Conservation (phyloP, 2,888 invertebrate species). For the Auanema freiburgensis region DNA sequence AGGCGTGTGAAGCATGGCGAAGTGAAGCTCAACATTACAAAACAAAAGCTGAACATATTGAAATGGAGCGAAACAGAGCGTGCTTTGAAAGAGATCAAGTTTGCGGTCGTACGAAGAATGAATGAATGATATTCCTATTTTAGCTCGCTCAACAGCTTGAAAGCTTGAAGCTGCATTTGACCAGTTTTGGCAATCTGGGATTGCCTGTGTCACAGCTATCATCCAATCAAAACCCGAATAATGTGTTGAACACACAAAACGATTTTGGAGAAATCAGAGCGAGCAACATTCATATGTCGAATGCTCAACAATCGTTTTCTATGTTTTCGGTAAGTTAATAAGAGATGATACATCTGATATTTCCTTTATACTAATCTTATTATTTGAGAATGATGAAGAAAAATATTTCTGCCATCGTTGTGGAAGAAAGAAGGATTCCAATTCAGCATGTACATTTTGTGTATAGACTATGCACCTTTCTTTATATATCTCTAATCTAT, state of each 20-base stretch:
- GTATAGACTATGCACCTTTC: too few relatives aligned
- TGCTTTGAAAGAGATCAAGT: slow-evolving; percentile 34
- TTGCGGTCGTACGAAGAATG: neutral
- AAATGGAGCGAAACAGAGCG: slow-evolving; percentile 33
- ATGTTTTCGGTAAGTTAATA: slow-evolving; percentile 32
- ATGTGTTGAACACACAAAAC: slow-evolving; percentile 10
- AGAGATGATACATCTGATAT: too few relatives aligned
- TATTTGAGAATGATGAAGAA: too few relatives aligned
- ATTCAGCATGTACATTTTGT: too few relatives aligned
- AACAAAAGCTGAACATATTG: slow-evolving; percentile 30
- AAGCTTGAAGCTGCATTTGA: slow-evolving; percentile 21
- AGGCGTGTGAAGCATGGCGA: slow-evolving; percentile 25
- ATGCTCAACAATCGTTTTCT: slow-evolving; percentile 31
- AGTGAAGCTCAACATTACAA: slow-evolving; percentile 20
- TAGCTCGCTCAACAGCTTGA: slow-evolving; percentile 22
- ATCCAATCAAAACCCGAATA: too few relatives aligned
- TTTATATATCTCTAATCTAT: too few relatives aligned
- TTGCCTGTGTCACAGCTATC: too few relatives aligned
- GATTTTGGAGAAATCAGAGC: slow-evolving; percentile 30
- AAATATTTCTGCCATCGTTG: too few relatives aligned
- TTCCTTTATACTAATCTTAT: too few relatives aligned
- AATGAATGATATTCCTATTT: slow-evolving; percentile 5
- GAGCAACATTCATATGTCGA: slow-evolving; percentile 27
- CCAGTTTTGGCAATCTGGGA: slow-evolving; percentile 3
- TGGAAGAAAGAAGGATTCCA: too few relatives aligned